phyloP scores from a whole-genome alignment of 2,113 vertebrate species.

The Gallinago media region DNA sequence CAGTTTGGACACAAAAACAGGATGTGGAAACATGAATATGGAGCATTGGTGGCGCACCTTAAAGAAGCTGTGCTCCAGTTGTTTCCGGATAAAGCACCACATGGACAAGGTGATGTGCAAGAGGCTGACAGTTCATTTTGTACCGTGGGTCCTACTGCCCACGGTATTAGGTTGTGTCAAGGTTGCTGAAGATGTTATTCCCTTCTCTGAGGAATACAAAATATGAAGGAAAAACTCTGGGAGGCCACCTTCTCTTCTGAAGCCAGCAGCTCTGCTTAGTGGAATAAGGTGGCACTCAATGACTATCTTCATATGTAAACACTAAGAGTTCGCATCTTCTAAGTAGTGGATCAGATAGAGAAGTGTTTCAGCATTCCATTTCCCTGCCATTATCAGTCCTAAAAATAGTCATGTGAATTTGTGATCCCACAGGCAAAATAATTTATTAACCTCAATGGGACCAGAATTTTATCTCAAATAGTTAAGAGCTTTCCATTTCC shows the following conservation, averaged over 20 bases:
- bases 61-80: not conserved
- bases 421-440: not conserved
- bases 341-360: not conserved
- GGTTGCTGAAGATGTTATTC: not conserved
- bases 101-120: not conserved
- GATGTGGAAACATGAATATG: not conserved
- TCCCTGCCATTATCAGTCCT: not conserved
- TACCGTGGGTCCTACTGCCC: not conserved
- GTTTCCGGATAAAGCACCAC: not conserved
- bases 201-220: not conserved
- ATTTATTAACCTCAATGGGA: not conserved
- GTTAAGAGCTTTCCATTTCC: not conserved
- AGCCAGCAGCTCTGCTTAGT: not conserved
- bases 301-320: not conserved
- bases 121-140: not conserved
- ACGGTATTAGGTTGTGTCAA: not conserved
- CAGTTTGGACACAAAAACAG: not conserved
- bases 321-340: not conserved
- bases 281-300: not conserved
- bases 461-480: not conserved
- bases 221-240: not conserved
- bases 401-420: not conserved
- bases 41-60: not conserved
- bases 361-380: not conserved
- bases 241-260: not conserved